Percentiles rank a stretch among this genome's conserved stretches.
Conservation (phyloP, 30 jellyfish, hydroid and myxozoan genomes). For the Hydractinia echinata region DNA sequence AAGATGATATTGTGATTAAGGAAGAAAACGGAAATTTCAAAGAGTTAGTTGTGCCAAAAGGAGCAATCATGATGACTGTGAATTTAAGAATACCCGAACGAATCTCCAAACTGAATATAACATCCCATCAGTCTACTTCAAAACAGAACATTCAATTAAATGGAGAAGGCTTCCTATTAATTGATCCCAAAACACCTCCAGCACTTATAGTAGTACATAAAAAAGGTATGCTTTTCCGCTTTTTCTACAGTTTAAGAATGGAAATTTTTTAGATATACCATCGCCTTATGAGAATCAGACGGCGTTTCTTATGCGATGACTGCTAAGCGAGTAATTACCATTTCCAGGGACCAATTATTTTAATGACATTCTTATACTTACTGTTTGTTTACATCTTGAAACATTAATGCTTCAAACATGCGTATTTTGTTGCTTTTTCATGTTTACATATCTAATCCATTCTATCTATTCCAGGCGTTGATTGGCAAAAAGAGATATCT, state of each 20-base stretch:
- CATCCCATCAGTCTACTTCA: not conserved
- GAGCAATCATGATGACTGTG: conserved; percentile 29
- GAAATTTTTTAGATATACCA: too few relatives aligned
- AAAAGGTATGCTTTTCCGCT: conserved; percentile 31
- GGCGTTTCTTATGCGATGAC: too few relatives aligned
- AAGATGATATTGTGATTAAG: conserved; percentile 61
- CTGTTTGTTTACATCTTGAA: too few relatives aligned
- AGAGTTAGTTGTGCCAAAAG: conserved; percentile 25
- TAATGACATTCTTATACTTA: too few relatives aligned
- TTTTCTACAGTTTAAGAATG: too few relatives aligned
- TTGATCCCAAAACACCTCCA: conserved; percentile 85
- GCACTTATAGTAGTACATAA: conserved; percentile 64
- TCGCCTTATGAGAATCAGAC: too few relatives aligned
- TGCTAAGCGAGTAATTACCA: too few relatives aligned
- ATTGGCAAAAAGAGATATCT: conserved; percentile 41
- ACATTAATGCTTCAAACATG: too few relatives aligned
- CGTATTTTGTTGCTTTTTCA: too few relatives aligned
- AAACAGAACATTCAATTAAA: conserved; percentile 16
- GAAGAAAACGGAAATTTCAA: conserved; percentile 63
- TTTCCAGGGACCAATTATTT: too few relatives aligned
- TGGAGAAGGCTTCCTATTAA: conserved; percentile 53
- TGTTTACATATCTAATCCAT: not conserved
- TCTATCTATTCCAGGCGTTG: conserved; percentile 28
- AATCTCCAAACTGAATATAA: not conserved
- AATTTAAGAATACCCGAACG: conserved; percentile 17